Conservation (phyloP, 2,888 invertebrate genomes). For the Amphipoea lucens region DNA sequence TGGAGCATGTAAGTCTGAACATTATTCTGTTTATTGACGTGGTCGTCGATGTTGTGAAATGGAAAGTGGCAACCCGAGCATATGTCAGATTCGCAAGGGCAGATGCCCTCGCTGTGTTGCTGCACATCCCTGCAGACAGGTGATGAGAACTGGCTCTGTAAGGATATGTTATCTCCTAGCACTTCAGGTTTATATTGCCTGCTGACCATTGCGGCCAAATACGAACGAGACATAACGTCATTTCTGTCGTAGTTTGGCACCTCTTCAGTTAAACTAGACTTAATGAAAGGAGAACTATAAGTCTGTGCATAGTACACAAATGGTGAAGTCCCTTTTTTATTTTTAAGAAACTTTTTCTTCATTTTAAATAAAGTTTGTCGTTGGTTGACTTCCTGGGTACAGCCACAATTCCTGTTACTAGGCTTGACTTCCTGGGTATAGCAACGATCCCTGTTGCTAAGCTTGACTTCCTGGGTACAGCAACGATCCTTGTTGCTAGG, state of each 20-base stretch:
- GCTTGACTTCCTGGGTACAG: not conserved
- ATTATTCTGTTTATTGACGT: conserved; percentile 60
- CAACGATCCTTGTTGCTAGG: conserved; percentile 1
- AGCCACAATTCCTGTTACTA: not conserved
- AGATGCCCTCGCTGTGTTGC: conserved; percentile 10
- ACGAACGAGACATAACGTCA: conserved; percentile 60
- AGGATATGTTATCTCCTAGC: conserved; percentile 70
- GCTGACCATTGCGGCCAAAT: conserved; percentile 73
- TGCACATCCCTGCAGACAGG: conserved; percentile 80
- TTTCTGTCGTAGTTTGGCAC: conserved; percentile 1
- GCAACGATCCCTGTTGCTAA: not conserved
- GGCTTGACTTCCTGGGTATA: not conserved
- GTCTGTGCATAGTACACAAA: conserved; percentile 78
- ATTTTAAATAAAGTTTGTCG: conserved; percentile 64
- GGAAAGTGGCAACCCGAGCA: conserved; percentile 80
- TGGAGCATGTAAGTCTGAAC: conserved; percentile 52
- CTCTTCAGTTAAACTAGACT: conserved; percentile 16
- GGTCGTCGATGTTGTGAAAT: conserved; percentile 79
- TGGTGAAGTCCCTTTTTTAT: conserved; percentile 68
- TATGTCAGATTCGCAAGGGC: conserved; percentile 72
- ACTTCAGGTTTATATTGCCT: conserved; percentile 77
- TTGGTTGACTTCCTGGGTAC: not conserved
- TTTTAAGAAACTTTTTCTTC: conserved; percentile 66
- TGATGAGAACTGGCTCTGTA: conserved; percentile 77
- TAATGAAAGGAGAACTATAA: conserved; percentile 67